A percentile compares a stretch with the other conserved stretches of the same genome.
Evolutionary conservation across 2,797 vertebrate species (phyloP).

Genomic region (Astyanax mexicanus): DNA sequence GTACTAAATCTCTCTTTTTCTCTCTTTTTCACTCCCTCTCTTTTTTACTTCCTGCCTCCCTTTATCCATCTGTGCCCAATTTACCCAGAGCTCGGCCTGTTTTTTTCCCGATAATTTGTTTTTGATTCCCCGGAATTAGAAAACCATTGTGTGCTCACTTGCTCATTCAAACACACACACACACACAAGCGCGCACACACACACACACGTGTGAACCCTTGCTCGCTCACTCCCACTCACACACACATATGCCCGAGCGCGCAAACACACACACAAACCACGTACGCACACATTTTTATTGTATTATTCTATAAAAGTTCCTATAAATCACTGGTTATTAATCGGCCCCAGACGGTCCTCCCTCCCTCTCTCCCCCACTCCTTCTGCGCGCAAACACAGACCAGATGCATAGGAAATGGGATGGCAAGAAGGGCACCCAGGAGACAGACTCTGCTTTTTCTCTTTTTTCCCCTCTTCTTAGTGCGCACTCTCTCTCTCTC

Average conservation of each 20-base stretch:
- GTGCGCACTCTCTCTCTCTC: conserved; percentile 39
- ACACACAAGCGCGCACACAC: conserved; percentile 46
- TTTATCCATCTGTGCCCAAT: conserved; percentile 94
- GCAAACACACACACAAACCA: conserved; percentile 68
- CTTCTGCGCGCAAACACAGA: conserved; percentile 83
- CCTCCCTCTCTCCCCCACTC: conserved; percentile 64
- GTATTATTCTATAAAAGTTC: conserved; percentile 99
- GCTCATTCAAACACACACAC: conserved; percentile 61
- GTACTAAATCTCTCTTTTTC: conserved; percentile 75
- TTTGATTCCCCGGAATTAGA: conserved; percentile 97
- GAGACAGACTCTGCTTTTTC: conserved; percentile 84
- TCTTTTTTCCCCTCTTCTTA: conserved; percentile 52
- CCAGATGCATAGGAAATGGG: conserved; percentile 87
- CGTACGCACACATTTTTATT: conserved; percentile 88
- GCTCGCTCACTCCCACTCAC: conserved; percentile 33
- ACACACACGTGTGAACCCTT: conserved; percentile 40
- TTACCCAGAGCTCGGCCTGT: conserved; percentile 85
- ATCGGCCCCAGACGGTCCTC: conserved; percentile 87
- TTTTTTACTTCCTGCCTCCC: conserved; percentile 76
- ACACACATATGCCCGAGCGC: conserved; percentile 31
- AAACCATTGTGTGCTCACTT: conserved; percentile 89
- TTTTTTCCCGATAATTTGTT: conserved; percentile 93
- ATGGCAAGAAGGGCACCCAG: conserved; percentile 91
- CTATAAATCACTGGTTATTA: conserved; percentile 98
- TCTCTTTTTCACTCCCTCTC: conserved; percentile 56